Evolutionary conservation across 2,888 invertebrate genomes (phyloP), one percentile per base, ranked within the genome.

Genomic region (Selenia dentaria): DNA sequence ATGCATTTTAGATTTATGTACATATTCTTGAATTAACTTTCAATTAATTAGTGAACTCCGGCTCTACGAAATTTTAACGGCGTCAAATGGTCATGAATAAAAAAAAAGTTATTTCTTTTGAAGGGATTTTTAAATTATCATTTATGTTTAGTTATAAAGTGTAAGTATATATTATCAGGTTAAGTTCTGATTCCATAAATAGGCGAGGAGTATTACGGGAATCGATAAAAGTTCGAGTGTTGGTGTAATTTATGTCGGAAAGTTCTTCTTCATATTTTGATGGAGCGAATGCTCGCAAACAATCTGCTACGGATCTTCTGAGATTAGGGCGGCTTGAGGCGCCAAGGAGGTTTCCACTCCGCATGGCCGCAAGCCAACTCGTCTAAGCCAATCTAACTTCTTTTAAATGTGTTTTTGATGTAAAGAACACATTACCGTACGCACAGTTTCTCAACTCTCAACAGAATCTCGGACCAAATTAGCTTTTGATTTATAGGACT

Each of bases 371-470:
- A 63, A 77, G 87, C 87, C 88, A 87, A 87, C 84, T 87, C 83
- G 79, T 67, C 77, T 85, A 86, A 89, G 88, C 89, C 88, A 90
- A 90, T 90, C 83, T 90, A 90, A 89, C 89, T 89, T 90, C 87
- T 88, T 89, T 87, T 88, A 89, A 90, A 90, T 88, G 86, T 88
- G 88, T 89, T 90, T 89, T 89, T 89, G 88, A 89, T 89, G 84
- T 84, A 85, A 87, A 88, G 81, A 88, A 84, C 86, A 83, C 83
- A 83, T 85, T 85, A 83, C 79, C 73, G 74, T 76, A 85, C 84
- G 83, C 83, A 82, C 76, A 70, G 75, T 75, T 70, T 67, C 70
- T 65, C 73, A 67, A 73, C 74, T 79, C 69, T 66, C 69, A n/a
- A n/a, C n/a, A n/a, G 76, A 83, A 83, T 81, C 79, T 77, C 70